These are phyloP conservation scores for Butorides virescens DNA, from an alignment of 2,113 vertebrate species.

Conservation along the genomic window DNA sequence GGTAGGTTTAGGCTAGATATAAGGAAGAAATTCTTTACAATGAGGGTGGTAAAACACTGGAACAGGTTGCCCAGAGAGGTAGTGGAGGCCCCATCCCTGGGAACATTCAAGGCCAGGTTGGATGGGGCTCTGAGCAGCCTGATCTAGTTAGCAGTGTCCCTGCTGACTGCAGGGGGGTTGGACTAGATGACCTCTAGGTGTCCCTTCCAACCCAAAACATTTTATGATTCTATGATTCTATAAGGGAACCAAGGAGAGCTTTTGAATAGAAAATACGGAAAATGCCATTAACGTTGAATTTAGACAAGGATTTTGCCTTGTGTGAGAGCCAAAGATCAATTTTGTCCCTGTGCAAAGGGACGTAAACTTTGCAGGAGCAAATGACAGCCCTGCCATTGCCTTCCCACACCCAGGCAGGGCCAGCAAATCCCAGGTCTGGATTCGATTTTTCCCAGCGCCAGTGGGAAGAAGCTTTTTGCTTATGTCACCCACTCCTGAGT, in stretches of 20 bases:
- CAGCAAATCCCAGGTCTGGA: neutral
- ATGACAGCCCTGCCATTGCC: fast-evolving
- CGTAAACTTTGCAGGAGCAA: neutral
- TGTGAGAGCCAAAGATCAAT: neutral
- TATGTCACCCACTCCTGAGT: neutral
- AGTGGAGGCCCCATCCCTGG: too few relatives aligned
- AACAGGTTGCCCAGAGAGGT: too few relatives aligned
- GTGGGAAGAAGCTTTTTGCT: neutral
- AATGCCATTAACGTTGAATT: neutral
- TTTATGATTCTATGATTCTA: too few relatives aligned
- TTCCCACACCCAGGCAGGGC: neutral
- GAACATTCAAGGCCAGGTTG: too few relatives aligned
- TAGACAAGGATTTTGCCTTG: neutral
- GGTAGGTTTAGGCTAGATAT: too few relatives aligned
- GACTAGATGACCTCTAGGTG: too few relatives aligned
- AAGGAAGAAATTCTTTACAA: too few relatives aligned
- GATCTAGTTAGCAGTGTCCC: too few relatives aligned
- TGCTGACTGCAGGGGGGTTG: too few relatives aligned
- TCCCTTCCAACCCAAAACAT: too few relatives aligned
- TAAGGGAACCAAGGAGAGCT: neutral
- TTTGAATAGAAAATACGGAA: neutral
- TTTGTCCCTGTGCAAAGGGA: neutral
- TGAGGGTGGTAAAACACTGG: too few relatives aligned
- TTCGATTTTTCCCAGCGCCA: fast-evolving
- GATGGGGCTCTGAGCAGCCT: too few relatives aligned